These are phyloP conservation scores for Spea bombifrons DNA, from an alignment of 2,113 vertebrate genomes.

Conservation along the genomic window DNA sequence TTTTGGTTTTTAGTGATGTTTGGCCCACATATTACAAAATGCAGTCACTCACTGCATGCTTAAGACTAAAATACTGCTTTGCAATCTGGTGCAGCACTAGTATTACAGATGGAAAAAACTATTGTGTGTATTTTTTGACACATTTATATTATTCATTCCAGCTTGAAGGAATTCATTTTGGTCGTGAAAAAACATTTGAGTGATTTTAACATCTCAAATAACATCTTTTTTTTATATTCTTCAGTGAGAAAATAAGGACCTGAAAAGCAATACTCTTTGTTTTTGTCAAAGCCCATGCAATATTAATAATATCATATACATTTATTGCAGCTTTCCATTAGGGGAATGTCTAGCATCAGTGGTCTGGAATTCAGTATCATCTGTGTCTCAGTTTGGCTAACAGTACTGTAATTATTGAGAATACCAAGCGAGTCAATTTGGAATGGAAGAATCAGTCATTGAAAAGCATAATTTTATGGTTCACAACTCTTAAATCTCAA, in stretches of 20 bases:
- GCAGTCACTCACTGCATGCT: no score
- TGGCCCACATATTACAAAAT: no score
- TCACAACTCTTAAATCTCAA: constrained; percentile 26
- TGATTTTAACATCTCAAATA: no score
- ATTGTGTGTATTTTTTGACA: no score
- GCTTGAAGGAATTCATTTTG: no score
- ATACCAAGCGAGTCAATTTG: constrained; percentile 2
- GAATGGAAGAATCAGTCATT: constrained; percentile 27
- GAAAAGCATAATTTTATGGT: constrained; percentile 37
- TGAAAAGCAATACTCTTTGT: neutral
- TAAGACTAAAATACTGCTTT: no score
- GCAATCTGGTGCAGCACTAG: no score
- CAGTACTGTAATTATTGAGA: constrained; percentile 26
- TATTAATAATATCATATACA: constrained; percentile 17
- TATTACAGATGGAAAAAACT: no score
- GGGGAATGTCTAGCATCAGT: constrained; percentile 18
- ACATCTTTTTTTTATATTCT: no score
- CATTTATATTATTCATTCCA: no score
- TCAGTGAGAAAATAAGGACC: neutral
- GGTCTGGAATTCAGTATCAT: constrained; percentile 22
- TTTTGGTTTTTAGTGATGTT: no score
- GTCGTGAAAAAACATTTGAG: no score
- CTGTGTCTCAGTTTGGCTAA: constrained; percentile 7
- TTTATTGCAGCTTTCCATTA: constrained; percentile 14
- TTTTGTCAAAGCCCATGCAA: neutral